These are phyloP conservation scores for Charanyca ferruginea DNA, from an alignment of 2,888 invertebrate genomes.

Conservation along the genomic window DNA sequence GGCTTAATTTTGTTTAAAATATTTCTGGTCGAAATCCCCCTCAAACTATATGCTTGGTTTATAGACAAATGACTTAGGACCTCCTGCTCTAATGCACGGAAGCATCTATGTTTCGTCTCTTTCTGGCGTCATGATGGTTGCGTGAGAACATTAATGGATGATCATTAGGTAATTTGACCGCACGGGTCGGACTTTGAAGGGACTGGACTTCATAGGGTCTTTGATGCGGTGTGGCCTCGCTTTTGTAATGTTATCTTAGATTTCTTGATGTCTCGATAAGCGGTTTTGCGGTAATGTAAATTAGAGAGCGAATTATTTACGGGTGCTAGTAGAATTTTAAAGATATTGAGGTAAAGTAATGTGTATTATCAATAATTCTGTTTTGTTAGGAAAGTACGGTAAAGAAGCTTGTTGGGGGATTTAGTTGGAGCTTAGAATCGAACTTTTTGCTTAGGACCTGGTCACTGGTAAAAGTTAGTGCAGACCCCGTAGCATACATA, in stretches of 20 bases:
- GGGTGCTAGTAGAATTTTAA: background rate
- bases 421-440: no score
- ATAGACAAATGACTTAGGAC: conserved; percentile 50
- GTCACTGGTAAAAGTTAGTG: no score
- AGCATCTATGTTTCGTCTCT: conserved; percentile 36
- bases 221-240: conserved; percentile 57
- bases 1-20: conserved; percentile 57
- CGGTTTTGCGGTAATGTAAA: conserved; percentile 51
- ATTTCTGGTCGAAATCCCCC: conserved; percentile 46
- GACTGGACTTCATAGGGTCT: conserved; percentile 38
- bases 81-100: conserved; percentile 37
- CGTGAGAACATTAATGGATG: conserved; percentile 66
- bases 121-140: conserved; percentile 64
- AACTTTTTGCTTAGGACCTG: no score
- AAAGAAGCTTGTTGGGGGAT: no score
- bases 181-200: conserved; percentile 58
- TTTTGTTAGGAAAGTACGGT: background rate
- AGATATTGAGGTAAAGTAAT: background rate
- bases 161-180: conserved; percentile 76
- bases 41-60: conserved; percentile 42
- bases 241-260: conserved; percentile 58
- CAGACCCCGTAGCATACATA: no score
- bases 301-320: conserved; percentile 38
- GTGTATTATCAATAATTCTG: background rate
- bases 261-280: conserved; percentile 45